Evolutionary conservation across 2,797 vertebrate species (phyloP).

Genomic region (Poliocrania exsul): DNA sequence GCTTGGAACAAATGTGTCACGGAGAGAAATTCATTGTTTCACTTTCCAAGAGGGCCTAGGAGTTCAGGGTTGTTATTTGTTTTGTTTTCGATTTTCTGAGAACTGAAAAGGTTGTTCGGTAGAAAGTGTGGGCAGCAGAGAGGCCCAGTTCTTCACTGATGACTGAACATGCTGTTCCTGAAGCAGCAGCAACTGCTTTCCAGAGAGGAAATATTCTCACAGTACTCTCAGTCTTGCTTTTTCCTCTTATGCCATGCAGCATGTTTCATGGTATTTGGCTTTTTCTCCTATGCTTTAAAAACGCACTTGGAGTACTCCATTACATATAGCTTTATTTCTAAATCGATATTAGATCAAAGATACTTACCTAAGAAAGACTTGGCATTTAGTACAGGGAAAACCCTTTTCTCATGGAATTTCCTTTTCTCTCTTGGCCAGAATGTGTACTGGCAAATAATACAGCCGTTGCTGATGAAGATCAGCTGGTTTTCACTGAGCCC

Average conservation of each 20-base stretch:
- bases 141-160: neutral
- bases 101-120: neutral
- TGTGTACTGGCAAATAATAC: neutral
- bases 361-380: neutral
- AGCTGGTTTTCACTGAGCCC: neutral
- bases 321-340: neutral
- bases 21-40: neutral
- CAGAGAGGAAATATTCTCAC: neutral
- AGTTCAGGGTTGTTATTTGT: neutral
- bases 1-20: slow-evolving; percentile 16
- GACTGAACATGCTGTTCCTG: neutral
- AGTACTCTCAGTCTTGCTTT: neutral
- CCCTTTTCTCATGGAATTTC: neutral
- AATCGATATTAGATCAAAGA: neutral
- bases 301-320: neutral
- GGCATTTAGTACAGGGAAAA: neutral
- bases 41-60: neutral
- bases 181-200: neutral
- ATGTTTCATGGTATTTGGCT: neutral
- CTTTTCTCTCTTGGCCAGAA: neutral
- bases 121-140: neutral
- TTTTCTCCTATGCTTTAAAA: neutral
- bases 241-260: neutral
- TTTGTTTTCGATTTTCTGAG: neutral
- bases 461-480: neutral